Base-by-base conservation (phyloP, 2,888 invertebrate species). In the Hydriomena furcata region DNA sequence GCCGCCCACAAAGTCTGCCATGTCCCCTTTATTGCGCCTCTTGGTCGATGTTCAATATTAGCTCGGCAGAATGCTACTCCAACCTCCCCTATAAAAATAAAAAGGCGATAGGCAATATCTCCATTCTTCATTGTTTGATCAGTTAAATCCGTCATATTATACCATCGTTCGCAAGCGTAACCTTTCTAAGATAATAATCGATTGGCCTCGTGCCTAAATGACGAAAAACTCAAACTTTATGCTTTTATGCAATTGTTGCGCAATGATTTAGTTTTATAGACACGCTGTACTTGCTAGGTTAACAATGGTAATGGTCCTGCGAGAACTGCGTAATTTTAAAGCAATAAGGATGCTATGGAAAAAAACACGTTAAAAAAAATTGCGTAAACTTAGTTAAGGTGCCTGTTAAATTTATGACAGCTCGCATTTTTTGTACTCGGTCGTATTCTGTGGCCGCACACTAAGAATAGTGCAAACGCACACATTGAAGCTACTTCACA, bases 31-130 rank as follows among this genome's bases (percentile, higher is more conserved):
- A 75, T 76, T 72, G 66, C 47, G 54, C 59, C 56, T 52, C 58
- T 59, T 65, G 63, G 52, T 59, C 62, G 55, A 60, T 61, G 63
- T 71, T 58, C 68, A 76, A 77, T 70, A 73, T 70, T 76, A 61
- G 65, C 57, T 35, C 48, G 49, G 54, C 40, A 52, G 46, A 56
- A 63, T 61, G 52, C 58, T 61, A 64, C 62, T 62, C 56, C 57
- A 43, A 42, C 43, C 53, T 52, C 58, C 51, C 38, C 55, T 50
- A 49, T 58, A 54, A 63, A 54, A 48, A 52, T 47, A 48, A 52
- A 50, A 55, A 51, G 57, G 25, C 54, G 52, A 34, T 37, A 51
- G 52, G 46, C 56, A 50, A 54, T 55, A 58, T 60, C 53, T 49
- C 48, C 47, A 41, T 56, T 57, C 21, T 52, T 42, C 44, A 51